These are phyloP conservation scores for Brachypalpus laphriformis DNA, from an alignment of 2,888 invertebrate genomes.

Conservation along the genomic window DNA sequence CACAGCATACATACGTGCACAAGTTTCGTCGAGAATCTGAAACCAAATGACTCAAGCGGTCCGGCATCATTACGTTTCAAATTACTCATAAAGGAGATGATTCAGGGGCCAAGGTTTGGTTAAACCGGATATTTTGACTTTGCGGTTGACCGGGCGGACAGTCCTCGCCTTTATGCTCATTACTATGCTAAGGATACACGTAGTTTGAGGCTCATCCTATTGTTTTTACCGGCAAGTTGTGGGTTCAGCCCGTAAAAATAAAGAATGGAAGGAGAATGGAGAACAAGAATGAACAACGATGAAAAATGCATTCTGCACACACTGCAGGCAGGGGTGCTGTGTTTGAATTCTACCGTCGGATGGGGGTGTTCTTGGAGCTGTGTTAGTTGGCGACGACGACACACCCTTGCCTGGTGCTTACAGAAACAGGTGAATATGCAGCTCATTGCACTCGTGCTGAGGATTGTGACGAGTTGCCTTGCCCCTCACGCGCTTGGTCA, in stretches of 20 bases:
- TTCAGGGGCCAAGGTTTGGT: slow-evolving; percentile 10
- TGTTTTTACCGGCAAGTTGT: not conserved
- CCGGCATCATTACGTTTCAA: slow-evolving; percentile 16
- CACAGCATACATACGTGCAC: not conserved
- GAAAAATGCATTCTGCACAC: slow-evolving; percentile 33
- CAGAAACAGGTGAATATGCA: not conserved
- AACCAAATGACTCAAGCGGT: not conserved
- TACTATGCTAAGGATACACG: slow-evolving; percentile 21
- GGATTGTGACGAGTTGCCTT: not conserved
- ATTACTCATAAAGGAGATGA: slow-evolving; percentile 43
- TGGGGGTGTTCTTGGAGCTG: not conserved
- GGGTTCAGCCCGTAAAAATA: not conserved
- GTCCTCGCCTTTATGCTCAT: not conserved
- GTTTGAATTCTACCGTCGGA: not conserved
- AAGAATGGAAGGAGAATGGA: not conserved
- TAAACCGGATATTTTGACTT: slow-evolving; percentile 39
- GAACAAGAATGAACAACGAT: slow-evolving; percentile 14
- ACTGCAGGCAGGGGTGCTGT: not conserved
- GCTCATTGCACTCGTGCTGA: slow-evolving; percentile 17
- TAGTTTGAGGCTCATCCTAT: not conserved
- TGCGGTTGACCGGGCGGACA: slow-evolving; percentile 23
- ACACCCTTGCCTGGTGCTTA: not conserved
- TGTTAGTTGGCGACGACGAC: not conserved
- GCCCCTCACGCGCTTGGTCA: slow-evolving; percentile 39
- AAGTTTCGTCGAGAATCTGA: not conserved